Evolutionary conservation across 2,888 invertebrate species (phyloP).

Genomic region (Salpingus planirostris): DNA sequence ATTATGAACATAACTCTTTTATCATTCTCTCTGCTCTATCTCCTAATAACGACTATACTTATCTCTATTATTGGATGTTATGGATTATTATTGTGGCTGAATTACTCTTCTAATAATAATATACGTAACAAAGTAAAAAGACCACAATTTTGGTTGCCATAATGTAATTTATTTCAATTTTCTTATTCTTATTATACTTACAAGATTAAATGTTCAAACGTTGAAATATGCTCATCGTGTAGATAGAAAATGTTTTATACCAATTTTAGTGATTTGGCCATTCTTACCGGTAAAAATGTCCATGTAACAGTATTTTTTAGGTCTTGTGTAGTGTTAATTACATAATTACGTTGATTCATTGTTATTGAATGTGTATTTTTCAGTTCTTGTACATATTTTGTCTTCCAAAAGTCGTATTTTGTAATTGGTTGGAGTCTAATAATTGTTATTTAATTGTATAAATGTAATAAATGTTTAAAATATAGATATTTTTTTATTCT

Average conservation of each 20-base stretch:
- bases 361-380: slow-evolving; percentile 16
- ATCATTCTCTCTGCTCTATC: too few relatives aligned
- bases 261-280: slow-evolving; percentile 20
- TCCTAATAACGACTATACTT: too few relatives aligned
- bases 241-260: slow-evolving; percentile 25
- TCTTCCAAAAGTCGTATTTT: slow-evolving; percentile 20
- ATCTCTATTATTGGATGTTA: too few relatives aligned
- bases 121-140: too few relatives aligned
- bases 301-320: slow-evolving; percentile 14
- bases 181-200: background rate
- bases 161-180: slow-evolving; percentile 1
- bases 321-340: background rate
- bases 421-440: slow-evolving; percentile 9
- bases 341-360: slow-evolving; percentile 15
- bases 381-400: slow-evolving; percentile 19
- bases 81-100: too few relatives aligned
- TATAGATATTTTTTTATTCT: too few relatives aligned
- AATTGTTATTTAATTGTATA: slow-evolving; percentile 21
- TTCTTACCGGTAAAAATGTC: slow-evolving; percentile 6
- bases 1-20: too few relatives aligned
- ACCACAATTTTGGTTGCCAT: too few relatives aligned
- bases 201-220: slow-evolving; percentile 17
- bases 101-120: too few relatives aligned
- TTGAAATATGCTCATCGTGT: slow-evolving; percentile 20
- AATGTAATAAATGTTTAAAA: slow-evolving; percentile 24